phyloP scores from a whole-genome alignment of 2,888 invertebrate genomes.

The Blera fallax region DNA sequence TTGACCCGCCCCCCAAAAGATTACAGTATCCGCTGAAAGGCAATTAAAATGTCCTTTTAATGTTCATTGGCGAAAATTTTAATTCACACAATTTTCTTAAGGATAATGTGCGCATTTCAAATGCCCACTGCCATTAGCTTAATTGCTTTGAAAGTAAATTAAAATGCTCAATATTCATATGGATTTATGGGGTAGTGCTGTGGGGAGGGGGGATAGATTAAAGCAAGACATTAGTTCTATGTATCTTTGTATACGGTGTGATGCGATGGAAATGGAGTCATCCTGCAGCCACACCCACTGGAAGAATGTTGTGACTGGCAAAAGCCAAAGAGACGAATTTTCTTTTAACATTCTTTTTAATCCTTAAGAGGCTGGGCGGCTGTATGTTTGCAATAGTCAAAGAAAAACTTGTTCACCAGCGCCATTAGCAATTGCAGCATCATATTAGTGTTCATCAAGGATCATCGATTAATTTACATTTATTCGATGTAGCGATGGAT shows the following conservation, averaged over 20 bases:
- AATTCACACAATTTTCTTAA: conserved; percentile 31
- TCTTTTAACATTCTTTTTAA: too few relatives aligned
- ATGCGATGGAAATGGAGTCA: neutral
- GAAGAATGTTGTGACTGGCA: too few relatives aligned
- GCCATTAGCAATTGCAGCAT: too few relatives aligned
- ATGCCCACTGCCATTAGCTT: conserved; percentile 53
- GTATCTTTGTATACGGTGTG: neutral
- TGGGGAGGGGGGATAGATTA: neutral
- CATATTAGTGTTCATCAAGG: too few relatives aligned
- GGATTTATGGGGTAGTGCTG: conserved; percentile 5
- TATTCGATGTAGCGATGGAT: too few relatives aligned
- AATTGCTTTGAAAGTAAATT: conserved; percentile 54
- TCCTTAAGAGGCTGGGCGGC: too few relatives aligned
- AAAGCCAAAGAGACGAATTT: too few relatives aligned
- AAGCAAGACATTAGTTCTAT: neutral
- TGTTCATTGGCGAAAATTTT: conserved; percentile 23
- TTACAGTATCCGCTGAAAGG: conserved; percentile 25
- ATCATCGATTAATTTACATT: too few relatives aligned
- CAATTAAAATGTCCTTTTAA: conserved; percentile 65
- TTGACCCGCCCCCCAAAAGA: conserved; percentile 35
- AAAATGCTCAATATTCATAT: conserved; percentile 43
- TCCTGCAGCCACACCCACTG: too few relatives aligned
- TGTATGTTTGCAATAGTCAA: too few relatives aligned
- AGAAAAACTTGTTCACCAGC: too few relatives aligned
- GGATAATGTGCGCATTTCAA: conserved; percentile 33